A percentile compares a stretch with the other conserved stretches of the same genome.
phyloP scores from a whole-genome alignment of 2,797 vertebrate species.

The Synaphobranchus kaupii region DNA sequence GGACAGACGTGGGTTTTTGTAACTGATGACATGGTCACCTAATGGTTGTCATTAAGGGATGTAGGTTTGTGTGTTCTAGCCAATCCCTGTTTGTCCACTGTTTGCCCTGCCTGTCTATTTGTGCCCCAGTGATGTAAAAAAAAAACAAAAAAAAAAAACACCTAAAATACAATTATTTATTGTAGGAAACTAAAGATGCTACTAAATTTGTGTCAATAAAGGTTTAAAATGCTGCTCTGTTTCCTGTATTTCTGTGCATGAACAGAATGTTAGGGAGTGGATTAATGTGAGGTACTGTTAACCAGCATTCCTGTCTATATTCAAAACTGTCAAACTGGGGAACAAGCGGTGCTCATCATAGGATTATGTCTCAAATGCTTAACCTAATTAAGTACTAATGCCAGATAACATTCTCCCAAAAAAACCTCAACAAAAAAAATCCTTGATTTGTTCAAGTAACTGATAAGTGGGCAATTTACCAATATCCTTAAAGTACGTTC shows the following conservation, averaged over 20 bases:
- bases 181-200: slow-evolving; percentile 63
- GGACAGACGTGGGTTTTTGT: not conserved
- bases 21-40: not conserved
- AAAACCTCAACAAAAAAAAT: not conserved
- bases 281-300: not conserved
- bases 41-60: not conserved
- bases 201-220: slow-evolving; percentile 69
- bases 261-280: not conserved
- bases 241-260: not conserved
- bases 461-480: too few relatives aligned
- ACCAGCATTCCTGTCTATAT: not conserved
- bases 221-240: slow-evolving; percentile 45
- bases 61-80: slow-evolving; percentile 31
- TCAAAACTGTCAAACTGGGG: not conserved
- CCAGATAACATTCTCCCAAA: not conserved
- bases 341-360: not conserved
- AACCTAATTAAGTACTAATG: not conserved
- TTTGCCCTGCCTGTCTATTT: slow-evolving; percentile 41
- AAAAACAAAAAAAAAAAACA: slow-evolving; percentile 33
- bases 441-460: too few relatives aligned
- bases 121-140: slow-evolving; percentile 36
- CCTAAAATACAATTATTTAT: slow-evolving; percentile 64
- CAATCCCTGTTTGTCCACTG: slow-evolving; percentile 16
- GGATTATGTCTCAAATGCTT: not conserved
- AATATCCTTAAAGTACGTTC: too few relatives aligned